Conservation (phyloP, 2,113 vertebrate species). For the Calyptomena viridis region DNA sequence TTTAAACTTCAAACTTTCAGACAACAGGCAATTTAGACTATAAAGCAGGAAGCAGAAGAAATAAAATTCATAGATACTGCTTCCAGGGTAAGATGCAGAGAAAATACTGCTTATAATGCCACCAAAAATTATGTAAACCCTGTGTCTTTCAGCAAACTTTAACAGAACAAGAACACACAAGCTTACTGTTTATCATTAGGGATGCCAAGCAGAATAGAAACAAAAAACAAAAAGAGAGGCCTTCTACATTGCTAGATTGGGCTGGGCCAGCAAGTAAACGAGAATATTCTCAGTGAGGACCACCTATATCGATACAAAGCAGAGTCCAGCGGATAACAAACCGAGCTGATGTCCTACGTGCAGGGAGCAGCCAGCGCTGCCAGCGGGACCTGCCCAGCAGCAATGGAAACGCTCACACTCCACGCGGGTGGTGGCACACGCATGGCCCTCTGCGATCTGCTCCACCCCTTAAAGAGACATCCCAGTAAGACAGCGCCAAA, state of each 20-base stretch:
- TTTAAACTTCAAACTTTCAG: not conserved
- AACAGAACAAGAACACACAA: not conserved
- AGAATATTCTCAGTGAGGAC: not conserved
- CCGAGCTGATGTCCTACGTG: rapidly evolving
- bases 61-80: not conserved
- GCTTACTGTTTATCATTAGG: not conserved
- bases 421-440: not conserved
- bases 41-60: not conserved
- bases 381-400: not conserved
- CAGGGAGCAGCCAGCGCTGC: not conserved
- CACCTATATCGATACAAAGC: rapidly evolving
- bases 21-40: not conserved
- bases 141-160: not conserved
- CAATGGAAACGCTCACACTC: not conserved
- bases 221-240: no score
- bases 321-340: rapidly evolving
- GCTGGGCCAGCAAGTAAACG: not conserved
- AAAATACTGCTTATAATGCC: not conserved
- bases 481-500: rapidly evolving
- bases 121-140: not conserved
- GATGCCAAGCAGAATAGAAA: not conserved
- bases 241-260: not conserved
- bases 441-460: not conserved
- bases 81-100: not conserved
- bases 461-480: no score